Conservation (phyloP, 2,888 invertebrate genomes). For the Schizotus pectinicornis region DNA sequence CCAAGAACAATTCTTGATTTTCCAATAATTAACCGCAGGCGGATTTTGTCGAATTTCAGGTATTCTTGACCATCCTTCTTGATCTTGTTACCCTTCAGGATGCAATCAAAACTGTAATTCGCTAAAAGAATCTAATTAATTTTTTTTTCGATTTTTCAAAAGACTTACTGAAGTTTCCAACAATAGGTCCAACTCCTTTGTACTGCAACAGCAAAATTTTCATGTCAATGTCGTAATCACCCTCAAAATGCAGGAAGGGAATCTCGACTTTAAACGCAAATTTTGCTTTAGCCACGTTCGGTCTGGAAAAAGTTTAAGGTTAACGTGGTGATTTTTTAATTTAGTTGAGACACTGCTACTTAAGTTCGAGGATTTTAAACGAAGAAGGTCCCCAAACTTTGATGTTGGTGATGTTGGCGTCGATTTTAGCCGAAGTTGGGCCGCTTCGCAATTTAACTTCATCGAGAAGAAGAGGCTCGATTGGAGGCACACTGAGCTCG, state of each 20-base stretch:
- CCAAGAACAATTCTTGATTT: slow-evolving; percentile 67
- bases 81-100: slow-evolving; percentile 68
- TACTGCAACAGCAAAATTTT: slow-evolving; percentile 68
- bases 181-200: slow-evolving; percentile 69
- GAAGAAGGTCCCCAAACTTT: slow-evolving; percentile 67
- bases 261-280: slow-evolving; percentile 69
- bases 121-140: slow-evolving; percentile 58
- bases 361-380: slow-evolving; percentile 65
- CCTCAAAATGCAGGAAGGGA: slow-evolving; percentile 66
- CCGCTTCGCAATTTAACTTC: slow-evolving; percentile 48
- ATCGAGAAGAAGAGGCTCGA: slow-evolving; percentile 60
- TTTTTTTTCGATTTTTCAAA: no score
- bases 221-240: slow-evolving; percentile 74
- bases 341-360: slow-evolving; percentile 51
- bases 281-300: slow-evolving; percentile 66
- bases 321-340: neutral
- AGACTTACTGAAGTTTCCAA: slow-evolving; percentile 71
- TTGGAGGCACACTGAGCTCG: slow-evolving; percentile 62
- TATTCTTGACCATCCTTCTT: slow-evolving; percentile 65
- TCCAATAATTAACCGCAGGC: slow-evolving; percentile 66
- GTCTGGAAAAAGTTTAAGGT: slow-evolving; percentile 60
- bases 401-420: slow-evolving; percentile 67
- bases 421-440: slow-evolving; percentile 56
- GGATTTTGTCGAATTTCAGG: slow-evolving; percentile 69
- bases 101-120: slow-evolving; percentile 69